These are phyloP conservation scores for Distichodus sexfasciatus DNA, from an alignment of 2,797 vertebrate genomes.

Conservation along the genomic window DNA sequence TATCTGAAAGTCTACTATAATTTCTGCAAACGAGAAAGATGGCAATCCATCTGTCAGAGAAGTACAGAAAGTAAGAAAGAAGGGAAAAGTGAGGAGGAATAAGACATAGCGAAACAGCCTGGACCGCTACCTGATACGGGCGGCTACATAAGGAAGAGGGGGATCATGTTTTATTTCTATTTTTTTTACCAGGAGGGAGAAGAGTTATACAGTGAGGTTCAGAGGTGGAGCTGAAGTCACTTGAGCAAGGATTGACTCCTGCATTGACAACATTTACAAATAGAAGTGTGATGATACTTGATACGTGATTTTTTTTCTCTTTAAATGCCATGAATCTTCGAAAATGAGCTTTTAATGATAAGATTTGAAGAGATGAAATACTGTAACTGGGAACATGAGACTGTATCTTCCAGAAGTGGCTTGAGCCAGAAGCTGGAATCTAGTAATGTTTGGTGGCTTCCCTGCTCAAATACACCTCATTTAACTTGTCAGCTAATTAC, in stretches of 20 bases:
- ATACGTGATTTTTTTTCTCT: no score
- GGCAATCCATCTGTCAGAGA: background rate
- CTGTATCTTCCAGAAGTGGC: no score
- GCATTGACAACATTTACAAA: constrained; percentile 27
- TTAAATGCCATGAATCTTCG: no score
- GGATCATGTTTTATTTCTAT: constrained; percentile 66
- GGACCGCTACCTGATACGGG: constrained; percentile 52
- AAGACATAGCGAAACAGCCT: constrained; percentile 46
- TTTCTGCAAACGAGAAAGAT: background rate
- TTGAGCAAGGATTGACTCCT: background rate
- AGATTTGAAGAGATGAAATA: no score
- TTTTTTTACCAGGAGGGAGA: constrained; percentile 43
- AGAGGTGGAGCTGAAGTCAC: constrained; percentile 9
- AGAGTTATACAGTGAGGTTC: constrained; percentile 31
- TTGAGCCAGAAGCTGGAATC: no score
- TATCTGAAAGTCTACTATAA: no score
- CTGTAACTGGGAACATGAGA: no score
- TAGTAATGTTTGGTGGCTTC: no score
- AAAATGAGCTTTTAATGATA: no score
- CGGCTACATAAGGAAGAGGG: constrained; percentile 51
- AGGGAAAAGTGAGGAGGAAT: constrained; percentile 25
- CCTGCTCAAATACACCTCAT: no score
- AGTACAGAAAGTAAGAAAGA: background rate
- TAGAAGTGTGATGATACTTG: constrained; percentile 24
- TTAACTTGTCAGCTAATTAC: no score